These are phyloP conservation scores for Synanthedon andrenaeformis DNA, from an alignment of 2,888 invertebrate genomes.

Conservation along the genomic window DNA sequence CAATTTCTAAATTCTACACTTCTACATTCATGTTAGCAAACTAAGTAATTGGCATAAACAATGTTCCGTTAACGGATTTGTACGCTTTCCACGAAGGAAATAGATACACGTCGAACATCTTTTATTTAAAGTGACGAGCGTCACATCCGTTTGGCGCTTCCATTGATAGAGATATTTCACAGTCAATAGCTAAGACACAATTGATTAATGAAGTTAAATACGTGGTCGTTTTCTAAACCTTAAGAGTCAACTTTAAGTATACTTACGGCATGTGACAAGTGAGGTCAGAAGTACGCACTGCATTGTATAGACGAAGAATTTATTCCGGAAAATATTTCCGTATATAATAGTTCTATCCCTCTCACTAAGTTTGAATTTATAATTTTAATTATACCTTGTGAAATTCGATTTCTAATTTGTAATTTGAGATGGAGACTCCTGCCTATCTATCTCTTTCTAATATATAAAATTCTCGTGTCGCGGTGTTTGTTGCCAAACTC, in stretches of 20 bases:
- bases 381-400: no score
- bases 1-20: no score
- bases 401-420: no score
- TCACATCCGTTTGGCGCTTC: conserved; percentile 38
- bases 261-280: neutral
- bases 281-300: neutral
- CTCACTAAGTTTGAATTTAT: no score
- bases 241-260: neutral
- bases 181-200: conserved; percentile 17
- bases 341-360: no score
- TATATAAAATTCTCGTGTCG: no score
- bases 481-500: no score
- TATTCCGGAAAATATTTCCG: no score
- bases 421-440: no score
- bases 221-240: neutral
- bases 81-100: conserved; percentile 35
- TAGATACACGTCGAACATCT: conserved; percentile 40
- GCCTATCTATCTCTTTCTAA: no score
- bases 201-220: conserved; percentile 4
- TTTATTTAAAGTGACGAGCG: conserved; percentile 39
- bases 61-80: neutral
- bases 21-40: no score
- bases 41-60: no score
- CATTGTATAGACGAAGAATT: neutral
- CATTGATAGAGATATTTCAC: conserved; percentile 25